Evolutionary conservation across 2,797 vertebrate genomes (phyloP).

Genomic region (Miichthys miiuy): DNA sequence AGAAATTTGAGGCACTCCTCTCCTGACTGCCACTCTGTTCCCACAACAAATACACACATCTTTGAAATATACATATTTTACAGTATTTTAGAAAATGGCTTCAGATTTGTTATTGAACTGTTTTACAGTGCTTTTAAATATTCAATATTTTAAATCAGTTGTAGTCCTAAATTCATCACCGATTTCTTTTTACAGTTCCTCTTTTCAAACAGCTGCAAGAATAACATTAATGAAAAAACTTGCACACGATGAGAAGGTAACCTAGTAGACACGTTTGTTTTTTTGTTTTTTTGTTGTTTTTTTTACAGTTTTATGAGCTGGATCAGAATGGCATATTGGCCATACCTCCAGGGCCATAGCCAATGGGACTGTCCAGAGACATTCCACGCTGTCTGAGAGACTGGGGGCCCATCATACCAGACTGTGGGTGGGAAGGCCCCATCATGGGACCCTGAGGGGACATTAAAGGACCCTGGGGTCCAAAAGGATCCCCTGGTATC

Average conservation of each 20-base stretch:
- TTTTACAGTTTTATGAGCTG: conserved; percentile 62
- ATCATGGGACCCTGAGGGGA: conserved; percentile 95
- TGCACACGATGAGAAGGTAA: conserved; percentile 71
- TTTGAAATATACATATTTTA: conserved; percentile 88
- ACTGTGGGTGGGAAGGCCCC: conserved; percentile 91
- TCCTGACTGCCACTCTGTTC: conserved; percentile 75
- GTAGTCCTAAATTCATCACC: conserved; percentile 72
- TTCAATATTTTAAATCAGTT: conserved; percentile 62
- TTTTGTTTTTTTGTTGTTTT: conserved; percentile 53
- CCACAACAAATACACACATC: conserved; percentile 82
- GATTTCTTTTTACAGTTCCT: conserved; percentile 57
- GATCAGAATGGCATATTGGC: conserved; percentile 95
- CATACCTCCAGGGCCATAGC: conserved; percentile 93
- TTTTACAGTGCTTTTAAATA: conserved; percentile 75
- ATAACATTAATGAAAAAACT: conserved; percentile 76
- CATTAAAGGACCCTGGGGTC: conserved; percentile 90
- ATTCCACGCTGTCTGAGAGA: conserved; percentile 95
- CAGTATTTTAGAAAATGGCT: conserved; percentile 88
- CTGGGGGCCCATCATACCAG: conserved; percentile 95
- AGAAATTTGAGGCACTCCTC: conserved; percentile 81
- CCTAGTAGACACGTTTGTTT: conserved; percentile 54
- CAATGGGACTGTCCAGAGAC: conserved; percentile 94
- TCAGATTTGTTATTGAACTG: conserved; percentile 80
- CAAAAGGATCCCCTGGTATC: conserved; percentile 93
- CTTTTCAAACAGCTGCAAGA: conserved; percentile 73